Evolutionary conservation across 2,113 vertebrate genomes (phyloP).

Genomic region (Brachypodius melanocephalos): DNA sequence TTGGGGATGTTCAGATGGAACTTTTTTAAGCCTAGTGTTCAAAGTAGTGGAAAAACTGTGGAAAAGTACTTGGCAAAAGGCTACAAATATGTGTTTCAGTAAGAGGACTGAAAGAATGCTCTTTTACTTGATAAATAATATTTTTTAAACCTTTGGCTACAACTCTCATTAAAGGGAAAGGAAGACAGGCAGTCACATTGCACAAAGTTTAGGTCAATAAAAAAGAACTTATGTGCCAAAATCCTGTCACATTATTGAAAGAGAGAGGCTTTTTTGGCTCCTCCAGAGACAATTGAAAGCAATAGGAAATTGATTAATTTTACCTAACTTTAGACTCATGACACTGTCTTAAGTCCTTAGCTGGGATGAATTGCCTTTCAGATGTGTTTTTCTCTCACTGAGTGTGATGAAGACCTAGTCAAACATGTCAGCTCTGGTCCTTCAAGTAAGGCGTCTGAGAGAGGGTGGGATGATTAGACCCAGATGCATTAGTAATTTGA

Average conservation of each 20-base stretch:
- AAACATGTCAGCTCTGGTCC: background rate
- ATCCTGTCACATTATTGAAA: background rate
- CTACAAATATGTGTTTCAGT: background rate
- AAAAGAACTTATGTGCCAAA: background rate
- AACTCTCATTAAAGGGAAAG: background rate
- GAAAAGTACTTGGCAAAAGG: background rate
- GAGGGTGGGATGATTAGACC: background rate
- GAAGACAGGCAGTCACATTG: background rate
- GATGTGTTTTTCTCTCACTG: background rate
- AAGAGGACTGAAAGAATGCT: background rate
- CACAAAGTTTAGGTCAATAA: background rate
- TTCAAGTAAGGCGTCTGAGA: background rate
- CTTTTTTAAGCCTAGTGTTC: background rate
- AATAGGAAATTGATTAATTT: background rate
- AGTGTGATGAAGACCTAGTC: background rate
- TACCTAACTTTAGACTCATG: background rate
- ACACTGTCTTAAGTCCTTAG: background rate
- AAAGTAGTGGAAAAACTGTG: background rate
- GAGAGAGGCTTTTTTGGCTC: background rate
- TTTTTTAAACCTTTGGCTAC: background rate
- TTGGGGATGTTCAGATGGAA: background rate
- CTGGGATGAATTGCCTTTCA: background rate
- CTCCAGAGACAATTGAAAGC: background rate
- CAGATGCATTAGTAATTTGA: background rate
- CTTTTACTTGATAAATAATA: background rate